phyloP scores from a whole-genome alignment of 2,888 invertebrate genomes.

The Gasteruption jaculator region DNA sequence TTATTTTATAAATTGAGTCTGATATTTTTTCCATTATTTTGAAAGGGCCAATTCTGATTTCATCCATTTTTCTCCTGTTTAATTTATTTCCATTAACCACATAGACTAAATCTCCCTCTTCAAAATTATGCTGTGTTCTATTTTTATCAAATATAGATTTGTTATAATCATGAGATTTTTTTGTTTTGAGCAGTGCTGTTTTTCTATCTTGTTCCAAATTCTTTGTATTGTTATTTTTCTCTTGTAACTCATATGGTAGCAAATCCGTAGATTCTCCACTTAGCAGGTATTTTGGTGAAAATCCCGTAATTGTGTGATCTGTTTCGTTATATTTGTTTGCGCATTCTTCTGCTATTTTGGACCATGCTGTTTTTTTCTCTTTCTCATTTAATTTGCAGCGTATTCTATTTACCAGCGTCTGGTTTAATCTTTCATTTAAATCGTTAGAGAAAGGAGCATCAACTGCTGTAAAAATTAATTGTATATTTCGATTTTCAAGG shows the following conservation, averaged over 20 bases:
- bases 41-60: slow-evolving; percentile 23
- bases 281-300: slow-evolving; percentile 10
- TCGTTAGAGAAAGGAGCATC: too few species aligned
- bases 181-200: slow-evolving; percentile 10
- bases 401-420: too few species aligned
- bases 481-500: slow-evolving; percentile 11
- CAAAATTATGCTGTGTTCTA: slow-evolving; percentile 10
- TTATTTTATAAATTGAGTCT: too few species aligned
- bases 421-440: slow-evolving; percentile 10
- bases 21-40: slow-evolving; percentile 15
- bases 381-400: neutral
- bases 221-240: too few species aligned
- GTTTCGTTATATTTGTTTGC: slow-evolving; percentile 11
- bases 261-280: too few species aligned
- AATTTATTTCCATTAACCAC: slow-evolving; percentile 25
- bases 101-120: slow-evolving; percentile 26
- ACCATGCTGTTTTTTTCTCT: slow-evolving; percentile 9
- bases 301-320: slow-evolving; percentile 12
- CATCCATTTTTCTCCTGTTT: slow-evolving; percentile 24
- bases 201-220: slow-evolving; percentile 14
- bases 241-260: too few species aligned
- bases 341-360: slow-evolving; percentile 10
- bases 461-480: neutral
- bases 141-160: slow-evolving; percentile 13
- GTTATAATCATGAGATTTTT: slow-evolving; percentile 9